Evolutionary conservation across 2,888 invertebrate species (phyloP).

Genomic region (Ashinkailepas kermadecensis): DNA sequence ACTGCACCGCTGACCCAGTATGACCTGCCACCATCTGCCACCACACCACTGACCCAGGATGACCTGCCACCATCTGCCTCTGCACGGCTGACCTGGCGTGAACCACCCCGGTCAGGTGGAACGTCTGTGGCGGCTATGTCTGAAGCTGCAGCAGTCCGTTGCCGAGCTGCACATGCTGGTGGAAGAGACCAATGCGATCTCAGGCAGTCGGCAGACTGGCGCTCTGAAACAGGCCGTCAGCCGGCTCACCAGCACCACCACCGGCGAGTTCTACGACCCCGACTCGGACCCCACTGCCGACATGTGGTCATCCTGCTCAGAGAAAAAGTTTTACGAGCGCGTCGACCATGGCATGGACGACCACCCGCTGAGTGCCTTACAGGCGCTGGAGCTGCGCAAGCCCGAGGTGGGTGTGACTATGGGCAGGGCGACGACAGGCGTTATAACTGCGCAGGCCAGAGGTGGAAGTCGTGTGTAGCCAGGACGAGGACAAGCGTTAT

Average conservation of each 20-base stretch:
- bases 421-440: too few relatives aligned
- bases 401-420: neutral
- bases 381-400: slow-evolving; percentile 5
- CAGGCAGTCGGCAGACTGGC: neutral
- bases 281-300: neutral
- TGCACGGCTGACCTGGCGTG: too few relatives aligned
- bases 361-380: neutral
- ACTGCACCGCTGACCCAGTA: too few relatives aligned
- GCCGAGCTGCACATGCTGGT: neutral
- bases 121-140: neutral
- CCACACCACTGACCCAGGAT: too few relatives aligned
- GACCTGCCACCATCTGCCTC: too few relatives aligned
- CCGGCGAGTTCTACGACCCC: slow-evolving; percentile 1
- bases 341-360: neutral
- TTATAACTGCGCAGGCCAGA: too few relatives aligned
- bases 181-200: neutral
- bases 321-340: slow-evolving; percentile 6
- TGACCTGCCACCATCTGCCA: too few relatives aligned
- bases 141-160: neutral
- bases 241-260: neutral
- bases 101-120: neutral
- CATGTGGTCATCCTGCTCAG: slow-evolving; percentile 5
- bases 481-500: too few relatives aligned
- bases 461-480: too few relatives aligned
- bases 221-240: slow-evolving; percentile 1